These are phyloP conservation scores for Steinernema hermaphroditum DNA, from an alignment of 2,888 invertebrate species.

Conservation along the genomic window DNA sequence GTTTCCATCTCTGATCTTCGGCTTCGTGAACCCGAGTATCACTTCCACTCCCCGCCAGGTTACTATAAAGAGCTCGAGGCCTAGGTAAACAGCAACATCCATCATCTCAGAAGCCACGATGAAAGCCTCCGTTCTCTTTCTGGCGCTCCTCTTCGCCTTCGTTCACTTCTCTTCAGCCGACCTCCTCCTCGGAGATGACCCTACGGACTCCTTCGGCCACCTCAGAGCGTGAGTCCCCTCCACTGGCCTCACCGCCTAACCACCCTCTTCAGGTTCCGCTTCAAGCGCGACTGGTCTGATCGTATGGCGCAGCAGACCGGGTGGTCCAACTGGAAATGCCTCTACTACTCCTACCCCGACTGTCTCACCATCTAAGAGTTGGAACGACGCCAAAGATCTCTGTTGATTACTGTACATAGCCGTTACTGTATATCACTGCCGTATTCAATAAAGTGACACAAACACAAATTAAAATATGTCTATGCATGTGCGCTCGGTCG, in stretches of 20 bases:
- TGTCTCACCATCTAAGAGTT: neutral
- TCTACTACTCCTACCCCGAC: slow-evolving; percentile 20
- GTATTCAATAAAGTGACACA: too few relatives aligned
- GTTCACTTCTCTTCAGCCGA: neutral
- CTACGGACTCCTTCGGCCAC: neutral
- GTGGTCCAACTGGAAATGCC: neutral
- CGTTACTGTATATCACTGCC: too few relatives aligned
- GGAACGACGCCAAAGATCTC: neutral
- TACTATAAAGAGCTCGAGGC: neutral
- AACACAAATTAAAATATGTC: too few relatives aligned
- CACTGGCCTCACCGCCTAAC: too few relatives aligned
- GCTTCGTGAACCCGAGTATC: neutral
- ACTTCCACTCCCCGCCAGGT: neutral
- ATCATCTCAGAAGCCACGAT: neutral
- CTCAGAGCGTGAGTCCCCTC: slow-evolving; percentile 18
- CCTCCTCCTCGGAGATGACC: neutral
- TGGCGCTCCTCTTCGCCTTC: neutral
- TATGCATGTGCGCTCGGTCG: too few relatives aligned
- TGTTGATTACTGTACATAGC: neutral
- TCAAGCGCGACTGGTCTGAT: slow-evolving; percentile 8
- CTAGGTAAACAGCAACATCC: neutral
- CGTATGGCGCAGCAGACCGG: slow-evolving; percentile 11
- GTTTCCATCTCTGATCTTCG: slow-evolving; percentile 9
- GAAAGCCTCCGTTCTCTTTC: neutral
- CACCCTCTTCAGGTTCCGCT: neutral